These are phyloP conservation scores for Leptinotarsa lineolata DNA, from an alignment of 1,140 invertebrate genomes.

Conservation along the genomic window DNA sequence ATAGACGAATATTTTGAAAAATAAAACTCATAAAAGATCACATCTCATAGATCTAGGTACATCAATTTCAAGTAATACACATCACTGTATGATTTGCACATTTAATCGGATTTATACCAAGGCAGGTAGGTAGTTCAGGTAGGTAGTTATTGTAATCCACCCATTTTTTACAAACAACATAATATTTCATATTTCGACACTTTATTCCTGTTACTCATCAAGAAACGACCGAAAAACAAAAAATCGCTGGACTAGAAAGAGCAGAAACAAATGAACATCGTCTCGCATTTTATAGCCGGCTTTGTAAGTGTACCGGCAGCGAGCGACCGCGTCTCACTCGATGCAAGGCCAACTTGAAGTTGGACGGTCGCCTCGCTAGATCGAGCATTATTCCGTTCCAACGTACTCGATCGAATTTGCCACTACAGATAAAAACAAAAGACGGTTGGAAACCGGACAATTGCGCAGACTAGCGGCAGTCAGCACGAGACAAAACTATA, in stretches of 20 bases:
- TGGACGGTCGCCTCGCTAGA: constrained; percentile 7
- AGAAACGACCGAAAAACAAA: constrained; percentile 24
- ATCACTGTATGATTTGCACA: too few species aligned
- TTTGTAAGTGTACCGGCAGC: constrained; percentile 11
- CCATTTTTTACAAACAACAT: too few species aligned
- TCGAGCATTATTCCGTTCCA: constrained; percentile 23
- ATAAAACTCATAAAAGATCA: too few species aligned
- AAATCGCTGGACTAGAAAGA: constrained; percentile 2
- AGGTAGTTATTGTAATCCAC: too few species aligned
- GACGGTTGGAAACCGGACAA: constrained; percentile 33
- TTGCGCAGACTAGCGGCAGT: constrained; percentile 28
- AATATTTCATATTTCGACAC: background rate
- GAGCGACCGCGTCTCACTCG: constrained; percentile 3
- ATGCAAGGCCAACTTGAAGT: constrained; percentile 25
- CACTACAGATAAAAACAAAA: constrained; percentile 22
- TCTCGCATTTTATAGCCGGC: constrained; percentile 19
- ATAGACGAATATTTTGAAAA: too few species aligned
- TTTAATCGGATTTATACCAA: too few species aligned
- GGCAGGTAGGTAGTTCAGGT: too few species aligned
- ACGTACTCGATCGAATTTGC: constrained; percentile 12
- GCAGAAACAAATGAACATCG: constrained; percentile 26
- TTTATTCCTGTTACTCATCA: background rate
- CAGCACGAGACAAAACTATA: constrained; percentile 43
- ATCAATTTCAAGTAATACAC: too few species aligned
- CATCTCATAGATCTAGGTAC: too few species aligned